Conservation (phyloP, 2,797 vertebrate genomes). For the Trematocara caparti region DNA sequence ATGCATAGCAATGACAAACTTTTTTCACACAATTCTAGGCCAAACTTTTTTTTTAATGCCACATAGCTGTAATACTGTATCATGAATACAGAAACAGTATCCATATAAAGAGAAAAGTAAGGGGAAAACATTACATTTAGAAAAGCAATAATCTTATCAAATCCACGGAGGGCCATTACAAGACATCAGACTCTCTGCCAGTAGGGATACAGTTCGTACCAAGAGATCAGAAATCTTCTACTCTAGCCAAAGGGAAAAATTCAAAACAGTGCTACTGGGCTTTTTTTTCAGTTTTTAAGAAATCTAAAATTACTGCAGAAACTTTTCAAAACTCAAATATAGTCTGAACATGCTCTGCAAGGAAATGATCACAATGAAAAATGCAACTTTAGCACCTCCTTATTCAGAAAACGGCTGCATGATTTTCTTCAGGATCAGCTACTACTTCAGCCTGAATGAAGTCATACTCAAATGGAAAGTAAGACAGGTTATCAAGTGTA, state of each 20-base stretch:
- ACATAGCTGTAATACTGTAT: constrained; percentile 2
- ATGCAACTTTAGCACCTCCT: constrained; percentile 18
- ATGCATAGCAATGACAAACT: not conserved
- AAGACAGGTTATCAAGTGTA: constrained; percentile 1
- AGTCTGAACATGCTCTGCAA: constrained; percentile 37
- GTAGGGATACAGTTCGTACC: constrained; percentile 56
- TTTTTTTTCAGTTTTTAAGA: constrained; percentile 49
- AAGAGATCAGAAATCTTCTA: constrained; percentile 60
- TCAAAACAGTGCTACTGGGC: constrained; percentile 59
- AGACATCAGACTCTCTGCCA: constrained; percentile 65
- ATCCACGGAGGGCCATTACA: constrained; percentile 65
- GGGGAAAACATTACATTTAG: constrained; percentile 47
- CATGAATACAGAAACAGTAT: constrained; percentile 21
- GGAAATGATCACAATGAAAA: constrained; percentile 44
- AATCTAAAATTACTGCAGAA: constrained; percentile 41
- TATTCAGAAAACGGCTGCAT: constrained; percentile 30
- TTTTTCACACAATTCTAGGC: not conserved
- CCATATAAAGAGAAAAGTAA: constrained; percentile 32
- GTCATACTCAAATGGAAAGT: constrained; percentile 3
- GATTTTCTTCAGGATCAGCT: not conserved
- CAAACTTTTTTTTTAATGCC: not conserved
- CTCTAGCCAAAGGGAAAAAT: constrained; percentile 64
- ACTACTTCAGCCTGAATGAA: constrained; percentile 13
- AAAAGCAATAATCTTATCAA: constrained; percentile 66
- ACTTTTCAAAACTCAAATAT: constrained; percentile 42